Conservation (phyloP, 1,140 invertebrate genomes). For the Camponotus pennsylvanicus region DNA sequence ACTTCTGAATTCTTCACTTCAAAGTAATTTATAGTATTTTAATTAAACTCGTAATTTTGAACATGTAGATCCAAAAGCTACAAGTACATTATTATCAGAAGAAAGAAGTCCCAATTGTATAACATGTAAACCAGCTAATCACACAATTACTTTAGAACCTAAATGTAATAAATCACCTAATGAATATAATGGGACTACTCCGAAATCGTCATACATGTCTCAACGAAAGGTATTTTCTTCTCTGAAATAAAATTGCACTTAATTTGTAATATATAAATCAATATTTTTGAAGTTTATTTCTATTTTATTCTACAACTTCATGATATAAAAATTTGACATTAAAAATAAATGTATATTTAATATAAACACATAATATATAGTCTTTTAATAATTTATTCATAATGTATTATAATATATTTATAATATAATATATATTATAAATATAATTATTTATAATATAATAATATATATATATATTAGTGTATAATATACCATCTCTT, state of each 20-base stretch:
- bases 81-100: constrained; percentile 59
- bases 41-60: constrained; percentile 24
- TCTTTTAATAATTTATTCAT: constrained; percentile 12
- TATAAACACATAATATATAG: not conserved
- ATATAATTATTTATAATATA: too few species aligned
- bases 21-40: not conserved
- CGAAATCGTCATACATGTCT: constrained; percentile 56
- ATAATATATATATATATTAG: not conserved
- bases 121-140: constrained; percentile 80
- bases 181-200: constrained; percentile 60
- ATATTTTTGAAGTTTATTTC: not conserved
- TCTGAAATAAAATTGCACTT: not conserved
- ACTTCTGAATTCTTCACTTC: not conserved
- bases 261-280: not conserved
- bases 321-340: not conserved
- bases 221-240: constrained; percentile 64
- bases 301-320: not conserved
- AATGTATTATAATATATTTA: too few species aligned
- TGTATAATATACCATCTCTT: constrained; percentile 2
- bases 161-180: constrained; percentile 69
- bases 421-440: not conserved
- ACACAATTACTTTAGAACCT: constrained; percentile 76
- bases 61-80: constrained; percentile 48
- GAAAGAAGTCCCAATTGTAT: constrained; percentile 72
- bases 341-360: not conserved